A percentile compares a stretch with the other conserved stretches of the same genome.
Conservation (phyloP, 2,113 vertebrate genomes). For the Vanacampus margaritifer region DNA sequence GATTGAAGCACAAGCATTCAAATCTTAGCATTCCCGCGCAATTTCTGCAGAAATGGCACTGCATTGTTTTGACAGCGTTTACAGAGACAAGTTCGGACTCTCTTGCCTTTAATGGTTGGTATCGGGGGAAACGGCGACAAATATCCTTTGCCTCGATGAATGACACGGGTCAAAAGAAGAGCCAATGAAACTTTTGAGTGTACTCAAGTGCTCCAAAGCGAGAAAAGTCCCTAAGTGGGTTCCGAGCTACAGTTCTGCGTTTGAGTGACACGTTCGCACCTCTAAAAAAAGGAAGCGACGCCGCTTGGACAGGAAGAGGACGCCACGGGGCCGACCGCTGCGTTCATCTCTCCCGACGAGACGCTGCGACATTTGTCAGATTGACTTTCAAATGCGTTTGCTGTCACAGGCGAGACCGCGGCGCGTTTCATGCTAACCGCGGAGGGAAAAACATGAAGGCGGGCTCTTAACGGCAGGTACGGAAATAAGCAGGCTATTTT, state of each 20-base stretch:
- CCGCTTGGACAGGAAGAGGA: background rate
- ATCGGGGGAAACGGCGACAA: too few species aligned
- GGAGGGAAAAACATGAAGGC: slow-evolving; percentile 29
- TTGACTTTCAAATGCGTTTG: slow-evolving; percentile 27
- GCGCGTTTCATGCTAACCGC: slow-evolving; percentile 35
- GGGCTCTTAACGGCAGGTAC: slow-evolving; percentile 38
- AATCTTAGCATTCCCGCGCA: too few species aligned
- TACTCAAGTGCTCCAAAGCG: background rate
- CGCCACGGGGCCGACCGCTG: slow-evolving; percentile 13
- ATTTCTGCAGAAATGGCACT: too few species aligned
- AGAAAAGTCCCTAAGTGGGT: background rate
- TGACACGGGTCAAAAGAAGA: background rate
- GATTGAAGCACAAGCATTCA: too few species aligned
- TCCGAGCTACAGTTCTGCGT: background rate
- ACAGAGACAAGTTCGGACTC: too few species aligned
- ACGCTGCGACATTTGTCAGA: slow-evolving; percentile 18
- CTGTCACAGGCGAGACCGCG: slow-evolving; percentile 23
- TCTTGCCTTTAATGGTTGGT: too few species aligned
- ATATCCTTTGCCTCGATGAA: background rate
- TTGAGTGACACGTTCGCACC: background rate
- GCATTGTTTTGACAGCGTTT: too few species aligned
- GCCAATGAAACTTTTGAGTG: background rate
- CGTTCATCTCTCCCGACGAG: slow-evolving; percentile 20
- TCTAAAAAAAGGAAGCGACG: background rate
- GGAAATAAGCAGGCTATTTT: slow-evolving; percentile 57